phyloP scores from a whole-genome alignment of 1,140 invertebrate species.

The Drosophila punjabiensis region DNA sequence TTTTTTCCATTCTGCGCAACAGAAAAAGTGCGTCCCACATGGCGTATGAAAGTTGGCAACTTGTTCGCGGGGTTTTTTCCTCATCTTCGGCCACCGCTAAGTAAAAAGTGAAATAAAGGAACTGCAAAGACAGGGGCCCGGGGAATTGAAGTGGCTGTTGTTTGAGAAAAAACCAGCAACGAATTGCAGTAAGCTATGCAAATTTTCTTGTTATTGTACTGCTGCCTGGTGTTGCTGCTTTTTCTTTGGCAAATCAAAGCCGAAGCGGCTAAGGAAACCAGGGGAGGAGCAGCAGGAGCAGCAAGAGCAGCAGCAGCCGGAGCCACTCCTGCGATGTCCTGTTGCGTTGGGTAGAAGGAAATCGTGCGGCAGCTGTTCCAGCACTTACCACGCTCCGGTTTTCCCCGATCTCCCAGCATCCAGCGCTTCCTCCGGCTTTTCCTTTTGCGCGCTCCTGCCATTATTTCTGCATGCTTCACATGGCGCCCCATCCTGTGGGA shows the following conservation, averaged over 20 bases:
- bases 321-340: conserved; percentile 64
- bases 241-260: conserved; percentile 59
- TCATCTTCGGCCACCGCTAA: conserved; percentile 46
- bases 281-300: conserved; percentile 18
- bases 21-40: conserved; percentile 76
- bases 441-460: conserved; percentile 28
- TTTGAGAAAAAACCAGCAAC: conserved; percentile 24
- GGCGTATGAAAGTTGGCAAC: conserved; percentile 78
- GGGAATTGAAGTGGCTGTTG: conserved; percentile 63
- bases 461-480: conserved; percentile 61
- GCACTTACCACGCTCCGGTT: conserved; percentile 51
- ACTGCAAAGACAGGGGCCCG: conserved; percentile 38
- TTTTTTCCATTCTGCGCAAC: conserved; percentile 23
- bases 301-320: conserved; percentile 19
- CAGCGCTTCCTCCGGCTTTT: conserved; percentile 18
- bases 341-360: conserved; percentile 65
- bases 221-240: conserved; percentile 25
- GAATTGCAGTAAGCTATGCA: conserved; percentile 59
- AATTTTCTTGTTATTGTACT: conserved; percentile 55
- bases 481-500: conserved; percentile 59
- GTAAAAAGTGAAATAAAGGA: conserved; percentile 63
- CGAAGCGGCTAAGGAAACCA: conserved; percentile 46
- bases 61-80: conserved; percentile 51
- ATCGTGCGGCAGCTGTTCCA: conserved; percentile 69
- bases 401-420: conserved; percentile 33